Evolutionary conservation across 2,888 invertebrate genomes (phyloP).

Genomic region (Parasteatoda lunata): DNA sequence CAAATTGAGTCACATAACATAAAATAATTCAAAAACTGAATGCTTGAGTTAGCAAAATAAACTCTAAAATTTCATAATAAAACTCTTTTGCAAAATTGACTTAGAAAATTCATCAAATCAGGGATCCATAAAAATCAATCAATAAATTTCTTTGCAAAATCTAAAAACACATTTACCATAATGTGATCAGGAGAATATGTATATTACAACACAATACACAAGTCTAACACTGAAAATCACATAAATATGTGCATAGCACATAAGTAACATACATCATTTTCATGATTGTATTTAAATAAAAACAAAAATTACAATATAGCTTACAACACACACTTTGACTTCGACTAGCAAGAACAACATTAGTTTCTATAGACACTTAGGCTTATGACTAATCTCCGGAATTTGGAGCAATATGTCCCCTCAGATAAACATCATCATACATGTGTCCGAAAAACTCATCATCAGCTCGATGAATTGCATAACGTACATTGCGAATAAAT

Average conservation of each 20-base stretch:
- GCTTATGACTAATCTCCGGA: constrained; percentile 55
- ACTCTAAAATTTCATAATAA: too few species aligned
- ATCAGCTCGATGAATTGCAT: constrained; percentile 73
- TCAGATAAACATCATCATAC: constrained; percentile 77
- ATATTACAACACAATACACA: too few species aligned
- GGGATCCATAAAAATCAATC: too few species aligned
- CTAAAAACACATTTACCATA: too few species aligned
- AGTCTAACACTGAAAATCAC: not conserved
- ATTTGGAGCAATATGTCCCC: constrained; percentile 75
- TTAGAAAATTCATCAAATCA: too few species aligned
- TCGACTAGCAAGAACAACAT: not conserved
- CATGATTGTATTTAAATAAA: not conserved
- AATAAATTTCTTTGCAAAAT: too few species aligned
- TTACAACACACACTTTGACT: not conserved
- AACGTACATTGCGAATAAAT: constrained; percentile 77
- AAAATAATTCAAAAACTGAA: too few species aligned
- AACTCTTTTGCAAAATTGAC: too few species aligned
- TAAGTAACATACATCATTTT: not conserved
- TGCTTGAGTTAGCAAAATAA: too few species aligned
- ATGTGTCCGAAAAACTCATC: constrained; percentile 76
- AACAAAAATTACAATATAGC: not conserved
- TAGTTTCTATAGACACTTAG: too few species aligned
- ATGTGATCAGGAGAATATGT: too few species aligned
- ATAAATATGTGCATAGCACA: not conserved
- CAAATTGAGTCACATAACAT: too few species aligned